phyloP scores from a whole-genome alignment of 1,140 invertebrate genomes.

The Nasonia giraulti region DNA sequence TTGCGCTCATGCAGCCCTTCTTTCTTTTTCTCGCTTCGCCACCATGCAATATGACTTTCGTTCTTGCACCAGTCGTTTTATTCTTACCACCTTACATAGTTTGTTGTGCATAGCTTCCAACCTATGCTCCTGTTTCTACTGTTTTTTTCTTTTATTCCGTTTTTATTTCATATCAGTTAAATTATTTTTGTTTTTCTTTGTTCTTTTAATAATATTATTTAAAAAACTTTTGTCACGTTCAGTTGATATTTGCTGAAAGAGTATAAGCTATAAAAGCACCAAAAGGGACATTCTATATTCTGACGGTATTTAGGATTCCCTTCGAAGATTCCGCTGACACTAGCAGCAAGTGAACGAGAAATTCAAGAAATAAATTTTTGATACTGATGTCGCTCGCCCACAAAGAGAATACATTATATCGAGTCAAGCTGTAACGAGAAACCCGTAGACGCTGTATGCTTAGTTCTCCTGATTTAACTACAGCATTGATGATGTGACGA shows the following conservation, averaged over 20 bases:
- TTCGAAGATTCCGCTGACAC: constrained; percentile 9
- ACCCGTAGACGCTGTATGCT: neutral
- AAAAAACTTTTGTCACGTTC: neutral
- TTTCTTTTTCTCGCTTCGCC: constrained; percentile 50
- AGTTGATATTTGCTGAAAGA: neutral
- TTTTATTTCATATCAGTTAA: constrained; percentile 47
- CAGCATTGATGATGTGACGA: neutral
- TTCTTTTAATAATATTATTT: neutral
- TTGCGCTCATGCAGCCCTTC: constrained; percentile 15
- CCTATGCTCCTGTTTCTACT: neutral
- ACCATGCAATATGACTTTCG: constrained; percentile 23
- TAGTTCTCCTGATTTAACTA: neutral
- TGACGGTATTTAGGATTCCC: constrained; percentile 15
- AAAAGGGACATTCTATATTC: neutral
- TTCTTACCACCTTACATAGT: neutral
- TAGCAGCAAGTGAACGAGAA: neutral
- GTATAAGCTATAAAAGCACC: neutral
- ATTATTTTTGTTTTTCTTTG: constrained; percentile 53
- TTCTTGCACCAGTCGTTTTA: neutral
- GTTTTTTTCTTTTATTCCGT: constrained; percentile 59
- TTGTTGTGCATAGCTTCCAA: neutral
- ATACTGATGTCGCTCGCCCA: neutral
- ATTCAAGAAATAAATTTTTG: constrained; percentile 12
- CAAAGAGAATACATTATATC: constrained; percentile 17
- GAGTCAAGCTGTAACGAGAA: neutral